phyloP scores from a whole-genome alignment of 2,888 invertebrate genomes.

The Ophioninae sp. region DNA sequence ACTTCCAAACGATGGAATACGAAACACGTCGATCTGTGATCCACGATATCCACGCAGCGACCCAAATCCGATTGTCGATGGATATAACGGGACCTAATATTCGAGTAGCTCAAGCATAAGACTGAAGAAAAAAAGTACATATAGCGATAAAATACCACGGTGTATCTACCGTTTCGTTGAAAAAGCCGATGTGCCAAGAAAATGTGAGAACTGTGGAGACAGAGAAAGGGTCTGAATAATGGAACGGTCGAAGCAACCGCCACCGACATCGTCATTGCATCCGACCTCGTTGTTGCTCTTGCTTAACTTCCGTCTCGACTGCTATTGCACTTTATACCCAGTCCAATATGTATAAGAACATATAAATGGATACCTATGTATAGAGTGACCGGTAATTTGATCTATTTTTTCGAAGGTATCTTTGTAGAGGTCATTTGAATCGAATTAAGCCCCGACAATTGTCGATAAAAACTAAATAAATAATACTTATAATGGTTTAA shows the following conservation, averaged over 20 bases:
- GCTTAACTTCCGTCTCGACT: constrained; percentile 44
- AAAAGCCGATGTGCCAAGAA: constrained; percentile 37
- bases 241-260: constrained; percentile 45
- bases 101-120: constrained; percentile 28
- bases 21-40: constrained; percentile 32
- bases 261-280: constrained; percentile 25
- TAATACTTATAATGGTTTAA: too few relatives aligned
- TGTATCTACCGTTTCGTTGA: constrained; percentile 32
- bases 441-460: too few relatives aligned
- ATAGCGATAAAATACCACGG: constrained; percentile 5
- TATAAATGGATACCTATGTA: background rate
- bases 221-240: constrained; percentile 57
- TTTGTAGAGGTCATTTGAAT: too few relatives aligned
- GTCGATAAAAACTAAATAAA: too few relatives aligned
- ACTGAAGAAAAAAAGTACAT: constrained; percentile 20
- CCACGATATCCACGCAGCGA: constrained; percentile 23
- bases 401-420: too few relatives aligned
- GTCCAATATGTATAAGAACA: background rate
- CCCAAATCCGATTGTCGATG: constrained; percentile 38
- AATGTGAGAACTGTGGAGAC: constrained; percentile 42
- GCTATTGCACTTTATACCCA: constrained; percentile 21
- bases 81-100: constrained; percentile 25
- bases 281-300: constrained; percentile 44
- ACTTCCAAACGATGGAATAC: constrained; percentile 38
- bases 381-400: too few relatives aligned